These are phyloP conservation scores for Lithobates pipiens DNA, from an alignment of 2,797 vertebrate genomes.

Conservation along the genomic window DNA sequence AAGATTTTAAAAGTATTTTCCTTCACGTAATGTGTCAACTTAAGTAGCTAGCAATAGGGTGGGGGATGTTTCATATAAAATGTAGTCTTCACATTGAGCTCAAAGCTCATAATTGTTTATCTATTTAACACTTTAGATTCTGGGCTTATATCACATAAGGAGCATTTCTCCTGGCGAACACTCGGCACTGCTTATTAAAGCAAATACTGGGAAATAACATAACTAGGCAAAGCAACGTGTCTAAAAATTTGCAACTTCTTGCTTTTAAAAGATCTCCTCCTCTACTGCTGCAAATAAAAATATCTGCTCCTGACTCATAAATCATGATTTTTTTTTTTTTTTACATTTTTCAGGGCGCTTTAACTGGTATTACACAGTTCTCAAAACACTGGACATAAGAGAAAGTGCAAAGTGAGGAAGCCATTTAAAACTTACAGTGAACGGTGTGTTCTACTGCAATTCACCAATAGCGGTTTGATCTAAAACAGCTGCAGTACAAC, in stretches of 20 bases:
- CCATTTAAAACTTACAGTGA: too few species aligned
- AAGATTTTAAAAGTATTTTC: conserved; percentile 55
- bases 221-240: too few species aligned
- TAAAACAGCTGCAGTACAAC: too few species aligned
- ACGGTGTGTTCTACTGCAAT: too few species aligned
- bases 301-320: not conserved
- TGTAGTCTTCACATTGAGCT: conserved; percentile 18
- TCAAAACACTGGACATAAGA: too few species aligned
- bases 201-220: too few species aligned
- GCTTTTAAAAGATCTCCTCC: too few species aligned
- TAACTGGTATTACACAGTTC: too few species aligned
- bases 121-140: conserved; percentile 12
- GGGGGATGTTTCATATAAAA: conserved; percentile 16
- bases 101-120: not conserved
- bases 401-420: too few species aligned
- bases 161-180: not conserved
- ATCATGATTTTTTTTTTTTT: not conserved
- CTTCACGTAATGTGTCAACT: conserved; percentile 45
- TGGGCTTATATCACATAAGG: not conserved
- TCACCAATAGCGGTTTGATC: too few species aligned
- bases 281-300: not conserved
- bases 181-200: too few species aligned
- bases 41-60: conserved; percentile 30
- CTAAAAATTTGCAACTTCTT: too few species aligned
- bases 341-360: not conserved